Percentiles rank a stretch among this genome's conserved stretches.
These are phyloP conservation scores for Phorcus lineatus DNA, from an alignment of 2,888 invertebrate species.

Conservation along the genomic window DNA sequence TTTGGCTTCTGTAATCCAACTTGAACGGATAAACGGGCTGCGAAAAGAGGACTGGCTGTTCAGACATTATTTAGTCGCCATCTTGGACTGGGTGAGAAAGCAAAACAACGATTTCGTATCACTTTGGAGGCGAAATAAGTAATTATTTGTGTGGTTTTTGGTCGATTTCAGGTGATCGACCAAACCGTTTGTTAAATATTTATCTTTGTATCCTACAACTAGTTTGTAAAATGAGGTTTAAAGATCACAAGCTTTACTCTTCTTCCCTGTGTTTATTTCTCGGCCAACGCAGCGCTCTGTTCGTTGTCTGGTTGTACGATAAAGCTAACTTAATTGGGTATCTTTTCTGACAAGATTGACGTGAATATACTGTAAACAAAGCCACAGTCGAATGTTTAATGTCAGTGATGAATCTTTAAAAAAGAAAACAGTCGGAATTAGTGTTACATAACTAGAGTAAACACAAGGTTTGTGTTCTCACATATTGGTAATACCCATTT, in stretches of 20 bases:
- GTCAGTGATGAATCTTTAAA: no score
- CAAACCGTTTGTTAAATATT: neutral
- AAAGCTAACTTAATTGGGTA: neutral
- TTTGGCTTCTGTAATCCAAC: neutral
- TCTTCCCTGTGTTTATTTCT: neutral
- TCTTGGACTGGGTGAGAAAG: constrained; percentile 29
- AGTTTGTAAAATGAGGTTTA: constrained; percentile 14
- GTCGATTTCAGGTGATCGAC: neutral
- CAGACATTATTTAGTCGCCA: constrained; percentile 30
- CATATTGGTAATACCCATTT: neutral
- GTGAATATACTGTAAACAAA: no score
- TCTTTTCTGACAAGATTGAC: neutral
- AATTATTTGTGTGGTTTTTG: neutral
- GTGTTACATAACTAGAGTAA: no score
- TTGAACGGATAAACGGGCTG: neutral
- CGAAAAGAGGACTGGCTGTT: neutral
- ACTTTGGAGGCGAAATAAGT: neutral
- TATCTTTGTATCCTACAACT: neutral
- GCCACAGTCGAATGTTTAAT: no score
- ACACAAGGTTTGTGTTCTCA: no score
- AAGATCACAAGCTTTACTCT: neutral
- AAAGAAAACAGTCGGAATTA: no score
- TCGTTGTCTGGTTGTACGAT: neutral
- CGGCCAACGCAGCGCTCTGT: neutral
- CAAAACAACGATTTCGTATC: constrained; percentile 11